Evolutionary conservation across 2,797 vertebrate genomes (phyloP).

Genomic region (Urocyon cinereoargenteus): DNA sequence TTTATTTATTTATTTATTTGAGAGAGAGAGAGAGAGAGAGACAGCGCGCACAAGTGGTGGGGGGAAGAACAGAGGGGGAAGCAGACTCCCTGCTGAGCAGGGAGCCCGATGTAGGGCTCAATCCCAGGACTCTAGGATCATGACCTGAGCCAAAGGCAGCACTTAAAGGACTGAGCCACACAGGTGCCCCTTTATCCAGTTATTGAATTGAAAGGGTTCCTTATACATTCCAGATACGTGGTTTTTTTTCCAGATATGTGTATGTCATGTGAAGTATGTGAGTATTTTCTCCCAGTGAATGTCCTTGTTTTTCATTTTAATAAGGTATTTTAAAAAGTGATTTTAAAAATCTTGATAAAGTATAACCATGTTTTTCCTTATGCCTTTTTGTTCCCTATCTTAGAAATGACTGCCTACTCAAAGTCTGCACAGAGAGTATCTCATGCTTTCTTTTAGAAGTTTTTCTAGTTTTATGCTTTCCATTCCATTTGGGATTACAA

Average conservation of each 20-base stretch:
- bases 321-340: not conserved
- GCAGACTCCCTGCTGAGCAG: too few species aligned
- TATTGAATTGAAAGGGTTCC: not conserved
- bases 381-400: not conserved
- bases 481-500: not conserved
- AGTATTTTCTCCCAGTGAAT: not conserved
- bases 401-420: not conserved
- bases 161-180: too few species aligned
- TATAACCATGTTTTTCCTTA: not conserved
- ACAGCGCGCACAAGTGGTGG: too few species aligned
- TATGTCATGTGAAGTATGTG: not conserved
- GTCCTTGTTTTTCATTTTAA: not conserved
- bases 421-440: not conserved
- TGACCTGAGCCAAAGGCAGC: too few species aligned
- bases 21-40: too few species aligned
- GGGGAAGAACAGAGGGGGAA: too few species aligned
- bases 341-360: not conserved
- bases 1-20: too few species aligned
- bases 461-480: not conserved
- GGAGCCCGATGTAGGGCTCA: too few species aligned
- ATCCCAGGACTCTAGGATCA: too few species aligned
- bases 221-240: not conserved
- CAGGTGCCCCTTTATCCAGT: not conserved
- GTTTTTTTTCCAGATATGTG: not conserved
- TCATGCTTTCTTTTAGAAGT: not conserved